Evolutionary conservation across 2,888 invertebrate species (phyloP).

Genomic region (Anoplius nigerrimus): DNA sequence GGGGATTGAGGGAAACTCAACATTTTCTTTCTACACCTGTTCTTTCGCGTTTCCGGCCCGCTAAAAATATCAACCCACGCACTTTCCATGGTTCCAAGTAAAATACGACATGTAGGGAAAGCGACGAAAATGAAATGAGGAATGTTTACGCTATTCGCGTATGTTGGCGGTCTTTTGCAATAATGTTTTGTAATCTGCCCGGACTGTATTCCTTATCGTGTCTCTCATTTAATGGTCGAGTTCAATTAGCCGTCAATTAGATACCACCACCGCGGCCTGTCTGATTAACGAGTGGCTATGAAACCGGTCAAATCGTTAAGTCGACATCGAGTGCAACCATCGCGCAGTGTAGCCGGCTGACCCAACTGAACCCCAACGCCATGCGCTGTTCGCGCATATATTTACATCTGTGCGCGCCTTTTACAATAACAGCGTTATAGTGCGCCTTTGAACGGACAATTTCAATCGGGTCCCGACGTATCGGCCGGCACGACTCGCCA

Average conservation of each 20-base stretch:
- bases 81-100: background rate
- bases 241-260: slow-evolving; percentile 61
- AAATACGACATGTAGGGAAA: background rate
- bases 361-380: slow-evolving; percentile 39
- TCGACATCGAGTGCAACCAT: slow-evolving; percentile 42
- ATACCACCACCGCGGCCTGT: slow-evolving; percentile 45
- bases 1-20: too few species aligned
- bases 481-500: background rate
- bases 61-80: background rate
- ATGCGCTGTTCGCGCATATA: slow-evolving; percentile 21
- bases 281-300: slow-evolving; percentile 54
- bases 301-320: slow-evolving; percentile 58
- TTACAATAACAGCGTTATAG: slow-evolving; percentile 29
- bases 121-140: background rate
- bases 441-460: slow-evolving; percentile 29
- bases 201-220: slow-evolving; percentile 48
- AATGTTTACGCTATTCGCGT: slow-evolving; percentile 15
- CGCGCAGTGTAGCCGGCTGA: slow-evolving; percentile 38
- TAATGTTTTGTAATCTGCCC: slow-evolving; percentile 52
- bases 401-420: slow-evolving; percentile 29
- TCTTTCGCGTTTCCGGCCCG: too few species aligned
- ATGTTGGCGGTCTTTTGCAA: slow-evolving; percentile 38
- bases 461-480: slow-evolving; percentile 33
- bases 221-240: slow-evolving; percentile 56
- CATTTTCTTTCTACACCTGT: too few species aligned